Conservation (phyloP, 2,888 invertebrate genomes). For the Antitype chi region DNA sequence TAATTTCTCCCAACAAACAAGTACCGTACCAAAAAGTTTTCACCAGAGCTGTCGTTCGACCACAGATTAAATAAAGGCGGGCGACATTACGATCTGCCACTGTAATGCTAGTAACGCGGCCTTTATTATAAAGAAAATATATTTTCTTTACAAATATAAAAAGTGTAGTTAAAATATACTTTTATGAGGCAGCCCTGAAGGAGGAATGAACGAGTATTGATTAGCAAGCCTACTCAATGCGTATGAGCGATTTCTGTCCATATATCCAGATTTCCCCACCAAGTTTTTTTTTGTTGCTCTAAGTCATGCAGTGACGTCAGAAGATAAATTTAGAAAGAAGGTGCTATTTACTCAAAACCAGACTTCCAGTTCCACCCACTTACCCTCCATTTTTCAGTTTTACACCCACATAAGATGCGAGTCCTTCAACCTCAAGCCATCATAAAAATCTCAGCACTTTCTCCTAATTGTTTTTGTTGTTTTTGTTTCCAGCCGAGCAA, state of each 20-base stretch:
- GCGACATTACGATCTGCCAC: too few species aligned
- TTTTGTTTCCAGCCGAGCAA: slow-evolving; percentile 81
- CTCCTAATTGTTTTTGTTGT: neutral
- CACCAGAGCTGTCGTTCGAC: too few species aligned
- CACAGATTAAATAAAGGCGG: too few species aligned
- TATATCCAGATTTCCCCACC: neutral
- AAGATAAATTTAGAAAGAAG: neutral
- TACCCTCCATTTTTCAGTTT: neutral
- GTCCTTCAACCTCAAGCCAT: neutral
- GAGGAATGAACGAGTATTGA: neutral
- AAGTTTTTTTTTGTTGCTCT: neutral
- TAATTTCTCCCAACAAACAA: too few species aligned
- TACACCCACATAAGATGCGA: neutral
- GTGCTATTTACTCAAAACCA: neutral
- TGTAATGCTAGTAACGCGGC: too few species aligned
- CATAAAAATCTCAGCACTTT: neutral
- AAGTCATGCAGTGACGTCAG: neutral
- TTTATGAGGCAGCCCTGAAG: neutral
- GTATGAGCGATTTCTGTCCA: neutral
- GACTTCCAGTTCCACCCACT: neutral
- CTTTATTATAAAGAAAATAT: too few species aligned
- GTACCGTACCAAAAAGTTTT: too few species aligned
- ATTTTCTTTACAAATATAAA: too few species aligned
- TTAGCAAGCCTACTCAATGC: neutral
- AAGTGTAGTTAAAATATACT: neutral